Base-by-base conservation (phyloP, 2,113 vertebrate genomes). In the Stictonetta naevosa region DNA sequence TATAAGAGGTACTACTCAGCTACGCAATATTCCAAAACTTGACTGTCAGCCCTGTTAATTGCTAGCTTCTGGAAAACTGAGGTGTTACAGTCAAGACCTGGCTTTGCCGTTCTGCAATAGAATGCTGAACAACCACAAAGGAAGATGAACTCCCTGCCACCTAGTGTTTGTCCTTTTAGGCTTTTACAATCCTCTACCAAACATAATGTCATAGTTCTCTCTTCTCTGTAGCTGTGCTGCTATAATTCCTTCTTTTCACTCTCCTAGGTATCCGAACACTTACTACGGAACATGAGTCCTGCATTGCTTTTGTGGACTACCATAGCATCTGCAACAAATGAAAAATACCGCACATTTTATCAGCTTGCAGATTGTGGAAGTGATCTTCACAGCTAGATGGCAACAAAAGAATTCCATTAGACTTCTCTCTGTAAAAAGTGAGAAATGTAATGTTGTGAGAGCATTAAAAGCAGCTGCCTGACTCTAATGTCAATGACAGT, bases 371-470 rank as follows among this genome's bases (percentile, higher is more conserved):
- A 44, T 20, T 42, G 80, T 91, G 93, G 74, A 89, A 96, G 60
- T 76, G n/a, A 94, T 92, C 50, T 83, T 91, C 92, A 79, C 96
- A 97, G 96, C 96, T 96, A 97, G 96, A 72, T 96, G 96, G 96
- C 96, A 96, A 96, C 79, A 96, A 85, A 96, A 91, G 93, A 96
- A 97, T 87, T 97, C 58, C 66, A 69, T 85, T 83, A 89, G 74
- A 55, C 53, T 86, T 79, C 53, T 66, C 79, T 82, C 44, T 40
- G 20, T 58, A 74, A 85, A 72, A 79, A 82, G 77, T 40, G 68
- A 80, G 86, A 93, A 94, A 66, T 66, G 40, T 38, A 79, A 44
- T 71, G 53, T 68, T 90, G 58, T 50, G 28, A 86, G 62, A 93
- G 33, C 53, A 46, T 62, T 84, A 76, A 62, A 79, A 95, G 81